These are phyloP conservation scores for Charadrius vociferus DNA, from an alignment of 2,113 vertebrate genomes.

Conservation along the genomic window DNA sequence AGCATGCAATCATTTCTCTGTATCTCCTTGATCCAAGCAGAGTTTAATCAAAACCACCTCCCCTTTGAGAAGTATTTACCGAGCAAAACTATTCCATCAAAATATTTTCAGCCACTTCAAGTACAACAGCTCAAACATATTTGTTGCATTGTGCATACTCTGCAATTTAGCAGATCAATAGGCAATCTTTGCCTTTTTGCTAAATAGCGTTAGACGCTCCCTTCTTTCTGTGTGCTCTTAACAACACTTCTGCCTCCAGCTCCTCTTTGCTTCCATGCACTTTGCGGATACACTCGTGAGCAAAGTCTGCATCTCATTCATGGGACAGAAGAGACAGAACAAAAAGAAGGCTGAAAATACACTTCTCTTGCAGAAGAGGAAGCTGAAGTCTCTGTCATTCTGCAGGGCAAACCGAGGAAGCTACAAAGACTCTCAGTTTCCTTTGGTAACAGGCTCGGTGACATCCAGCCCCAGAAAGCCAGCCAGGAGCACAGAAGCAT, in stretches of 20 bases:
- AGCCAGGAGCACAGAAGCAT: background rate
- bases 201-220: background rate
- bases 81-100: conserved; percentile 9
- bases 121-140: background rate
- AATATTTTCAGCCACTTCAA: conserved; percentile 24
- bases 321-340: background rate
- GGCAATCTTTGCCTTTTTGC: background rate
- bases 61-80: background rate
- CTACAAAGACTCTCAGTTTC: background rate
- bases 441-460: background rate
- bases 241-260: background rate
- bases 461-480: background rate
- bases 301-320: background rate
- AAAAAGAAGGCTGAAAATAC: background rate
- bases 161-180: conserved; percentile 8
- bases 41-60: background rate
- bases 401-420: background rate
- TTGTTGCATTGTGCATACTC: background rate
- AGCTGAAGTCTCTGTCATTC: background rate
- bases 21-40: background rate
- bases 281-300: background rate
- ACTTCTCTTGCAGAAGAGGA: background rate
- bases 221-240: background rate
- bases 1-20: background rate
- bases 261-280: background rate